phyloP scores from a whole-genome alignment of 2,888 invertebrate genomes.

The Laspeyria flexula region DNA sequence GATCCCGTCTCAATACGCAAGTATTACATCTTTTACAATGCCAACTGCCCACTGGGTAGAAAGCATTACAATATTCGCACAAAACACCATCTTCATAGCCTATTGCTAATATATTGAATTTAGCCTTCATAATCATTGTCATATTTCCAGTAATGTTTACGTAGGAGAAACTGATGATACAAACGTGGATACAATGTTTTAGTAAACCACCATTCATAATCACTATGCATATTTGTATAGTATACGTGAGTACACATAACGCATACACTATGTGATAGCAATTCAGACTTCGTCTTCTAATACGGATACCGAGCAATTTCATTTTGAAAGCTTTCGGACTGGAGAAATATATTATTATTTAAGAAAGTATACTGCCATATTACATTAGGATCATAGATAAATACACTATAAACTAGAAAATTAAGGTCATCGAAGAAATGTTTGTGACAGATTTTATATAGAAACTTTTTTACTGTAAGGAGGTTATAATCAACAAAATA shows the following conservation, averaged over 20 bases:
- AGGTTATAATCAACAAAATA: no score
- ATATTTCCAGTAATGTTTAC: slow-evolving; percentile 69
- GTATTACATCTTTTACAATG: slow-evolving; percentile 93
- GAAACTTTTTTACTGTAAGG: no score
- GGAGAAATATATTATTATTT: no score
- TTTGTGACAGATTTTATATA: no score
- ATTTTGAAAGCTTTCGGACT: no score
- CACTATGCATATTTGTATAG: slow-evolving; percentile 60
- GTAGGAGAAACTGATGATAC: slow-evolving; percentile 56
- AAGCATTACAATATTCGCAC: slow-evolving; percentile 90
- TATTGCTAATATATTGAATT: slow-evolving; percentile 49
- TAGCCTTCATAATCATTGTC: slow-evolving; percentile 55
- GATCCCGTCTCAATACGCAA: slow-evolving; percentile 93
- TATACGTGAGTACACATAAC: slow-evolving; percentile 54
- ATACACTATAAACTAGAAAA: no score
- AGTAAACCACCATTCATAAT: slow-evolving; percentile 45
- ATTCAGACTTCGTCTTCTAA: no score
- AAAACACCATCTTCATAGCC: slow-evolving; percentile 68
- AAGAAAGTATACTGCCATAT: no score
- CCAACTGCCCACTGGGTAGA: slow-evolving; percentile 91
- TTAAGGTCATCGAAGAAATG: no score
- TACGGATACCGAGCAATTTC: no score
- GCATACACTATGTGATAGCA: slow-evolving; percentile 48
- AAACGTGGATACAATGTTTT: slow-evolving; percentile 52
- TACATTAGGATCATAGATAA: no score